phyloP scores from a whole-genome alignment of 2,797 vertebrate genomes.

The Philypnodon macrostomus region DNA sequence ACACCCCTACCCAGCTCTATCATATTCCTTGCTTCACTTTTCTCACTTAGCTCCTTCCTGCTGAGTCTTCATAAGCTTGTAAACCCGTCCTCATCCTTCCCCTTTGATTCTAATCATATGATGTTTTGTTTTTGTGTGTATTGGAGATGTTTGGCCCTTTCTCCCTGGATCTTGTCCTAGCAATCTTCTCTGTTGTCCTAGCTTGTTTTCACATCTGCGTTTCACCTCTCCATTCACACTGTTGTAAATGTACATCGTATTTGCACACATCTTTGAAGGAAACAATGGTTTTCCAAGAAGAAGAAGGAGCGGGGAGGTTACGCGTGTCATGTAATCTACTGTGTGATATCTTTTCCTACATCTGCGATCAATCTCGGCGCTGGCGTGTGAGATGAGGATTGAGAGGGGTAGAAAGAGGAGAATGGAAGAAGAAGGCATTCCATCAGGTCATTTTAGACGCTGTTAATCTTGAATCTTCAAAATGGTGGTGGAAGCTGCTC shows the following conservation, averaged over 20 bases:
- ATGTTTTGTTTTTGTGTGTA: conserved; percentile 19
- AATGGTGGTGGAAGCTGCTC: conserved; percentile 36
- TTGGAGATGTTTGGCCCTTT: conserved; percentile 14
- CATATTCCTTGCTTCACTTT: conserved; percentile 17
- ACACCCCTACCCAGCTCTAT: conserved; percentile 21
- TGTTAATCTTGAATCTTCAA: conserved; percentile 33
- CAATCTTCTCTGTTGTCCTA: not conserved
- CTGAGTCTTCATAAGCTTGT: conserved; percentile 27
- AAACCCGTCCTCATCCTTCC: conserved; percentile 10
- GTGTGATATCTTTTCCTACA: conserved; percentile 40
- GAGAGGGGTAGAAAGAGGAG: conserved; percentile 18
- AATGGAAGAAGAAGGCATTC: conserved; percentile 6
- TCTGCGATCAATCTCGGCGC: conserved; percentile 39
- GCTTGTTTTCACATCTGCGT: conserved; percentile 23
- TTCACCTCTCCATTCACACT: conserved; percentile 4
- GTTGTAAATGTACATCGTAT: conserved; percentile 7
- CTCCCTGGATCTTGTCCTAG: conserved; percentile 17
- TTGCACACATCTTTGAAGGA: conserved; percentile 11
- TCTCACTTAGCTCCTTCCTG: conserved; percentile 23
- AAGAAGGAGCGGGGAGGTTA: not conserved
- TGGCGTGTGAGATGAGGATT: conserved; percentile 32
- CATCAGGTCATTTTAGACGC: conserved; percentile 20
- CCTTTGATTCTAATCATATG: conserved; percentile 38
- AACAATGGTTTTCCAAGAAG: conserved; percentile 16
- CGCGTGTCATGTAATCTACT: conserved; percentile 22